phyloP scores from a whole-genome alignment of 1,140 invertebrate genomes.

The Bombus superbus region DNA sequence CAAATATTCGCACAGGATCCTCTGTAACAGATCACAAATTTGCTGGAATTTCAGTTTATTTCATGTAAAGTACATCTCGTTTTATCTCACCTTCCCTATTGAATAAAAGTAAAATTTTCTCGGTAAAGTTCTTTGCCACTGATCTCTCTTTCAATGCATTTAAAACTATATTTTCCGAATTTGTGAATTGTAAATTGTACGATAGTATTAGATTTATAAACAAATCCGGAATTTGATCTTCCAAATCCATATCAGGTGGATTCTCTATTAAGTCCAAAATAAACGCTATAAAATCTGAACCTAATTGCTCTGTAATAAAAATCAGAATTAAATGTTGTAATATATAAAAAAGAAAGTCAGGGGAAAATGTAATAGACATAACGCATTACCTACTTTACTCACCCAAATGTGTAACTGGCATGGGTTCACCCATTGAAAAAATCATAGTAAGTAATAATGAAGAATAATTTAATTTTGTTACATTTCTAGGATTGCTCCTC shows the following conservation, averaged over 20 bases:
- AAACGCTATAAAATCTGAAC: conserved; percentile 90
- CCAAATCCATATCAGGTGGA: conserved; percentile 88
- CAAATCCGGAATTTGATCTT: conserved; percentile 91
- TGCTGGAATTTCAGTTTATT: neutral
- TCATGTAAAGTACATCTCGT: neutral
- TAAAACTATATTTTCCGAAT: conserved; percentile 89
- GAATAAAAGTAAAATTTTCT: conserved; percentile 92
- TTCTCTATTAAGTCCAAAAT: conserved; percentile 91
- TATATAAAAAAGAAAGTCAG: neutral
- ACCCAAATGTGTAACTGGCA: conserved; percentile 93
- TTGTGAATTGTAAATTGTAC: conserved; percentile 93
- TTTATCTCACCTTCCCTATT: conserved; percentile 92
- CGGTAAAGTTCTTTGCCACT: conserved; percentile 93
- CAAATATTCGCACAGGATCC: conserved; percentile 93
- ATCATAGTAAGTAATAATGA: conserved; percentile 92
- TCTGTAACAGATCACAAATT: conserved; percentile 83
- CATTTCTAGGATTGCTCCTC: conserved; percentile 87
- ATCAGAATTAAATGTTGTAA: neutral
- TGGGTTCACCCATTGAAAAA: conserved; percentile 93
- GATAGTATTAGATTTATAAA: conserved; percentile 93
- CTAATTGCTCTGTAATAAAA: conserved; percentile 88
- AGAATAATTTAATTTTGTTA: conserved; percentile 88
- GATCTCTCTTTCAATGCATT: conserved; percentile 88
- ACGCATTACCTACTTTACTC: conserved; percentile 68
- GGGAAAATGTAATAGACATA: neutral